phyloP scores from a whole-genome alignment of 2,113 vertebrate species.

The Prionailurus bengalensis region DNA sequence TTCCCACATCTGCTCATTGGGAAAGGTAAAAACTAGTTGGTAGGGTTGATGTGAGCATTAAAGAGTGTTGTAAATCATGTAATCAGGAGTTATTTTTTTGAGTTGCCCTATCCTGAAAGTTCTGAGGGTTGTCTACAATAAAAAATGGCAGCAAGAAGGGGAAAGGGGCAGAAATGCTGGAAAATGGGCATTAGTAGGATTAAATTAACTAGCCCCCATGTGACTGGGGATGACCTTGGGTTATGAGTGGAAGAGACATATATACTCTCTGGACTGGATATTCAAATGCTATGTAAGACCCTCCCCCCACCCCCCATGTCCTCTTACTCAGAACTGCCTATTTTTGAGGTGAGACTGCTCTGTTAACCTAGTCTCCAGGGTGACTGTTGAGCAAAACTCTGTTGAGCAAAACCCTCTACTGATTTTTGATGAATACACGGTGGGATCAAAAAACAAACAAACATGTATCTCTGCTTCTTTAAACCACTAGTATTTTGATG shows the following conservation, averaged over 20 bases:
- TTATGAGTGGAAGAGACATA: neutral
- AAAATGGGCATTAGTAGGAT: neutral
- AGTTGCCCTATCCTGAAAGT: neutral
- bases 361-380: neutral
- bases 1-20: neutral
- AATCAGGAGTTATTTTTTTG: neutral
- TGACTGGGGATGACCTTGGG: neutral
- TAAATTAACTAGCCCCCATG: neutral
- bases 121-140: neutral
- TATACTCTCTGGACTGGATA: neutral
- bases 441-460: neutral
- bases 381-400: neutral
- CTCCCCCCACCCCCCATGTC: fast-evolving
- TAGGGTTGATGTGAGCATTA: neutral
- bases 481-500: neutral
- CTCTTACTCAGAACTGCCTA: neutral
- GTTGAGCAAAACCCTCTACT: neutral
- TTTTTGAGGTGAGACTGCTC: neutral
- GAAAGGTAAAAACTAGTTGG: neutral
- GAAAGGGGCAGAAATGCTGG: neutral
- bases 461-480: neutral
- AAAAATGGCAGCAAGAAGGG: neutral
- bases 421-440: neutral
- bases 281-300: neutral
- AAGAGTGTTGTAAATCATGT: neutral